phyloP scores from a whole-genome alignment of 2,797 vertebrate species.

The Bovichtus diacanthus region DNA sequence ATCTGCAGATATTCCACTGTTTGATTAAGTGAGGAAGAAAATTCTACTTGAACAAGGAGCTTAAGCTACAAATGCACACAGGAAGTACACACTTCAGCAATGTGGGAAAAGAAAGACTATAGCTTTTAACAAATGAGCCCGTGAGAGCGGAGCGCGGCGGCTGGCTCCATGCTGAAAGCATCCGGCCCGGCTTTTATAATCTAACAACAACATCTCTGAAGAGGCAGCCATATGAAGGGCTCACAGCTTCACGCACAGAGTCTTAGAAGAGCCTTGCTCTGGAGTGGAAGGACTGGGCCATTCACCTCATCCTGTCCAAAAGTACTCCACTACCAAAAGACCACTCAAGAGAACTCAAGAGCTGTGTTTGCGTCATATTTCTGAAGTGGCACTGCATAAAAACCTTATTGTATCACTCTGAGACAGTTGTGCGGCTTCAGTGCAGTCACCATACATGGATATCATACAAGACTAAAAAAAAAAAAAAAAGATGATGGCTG shows the following conservation, averaged over 20 bases:
- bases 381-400: conserved; percentile 71
- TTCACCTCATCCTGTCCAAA: conserved; percentile 79
- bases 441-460: conserved; percentile 17
- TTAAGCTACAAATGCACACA: conserved; percentile 79
- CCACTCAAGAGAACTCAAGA: conserved; percentile 77
- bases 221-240: conserved; percentile 78
- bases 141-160: conserved; percentile 79
- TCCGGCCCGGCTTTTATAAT: conserved; percentile 84
- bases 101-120: conserved; percentile 78
- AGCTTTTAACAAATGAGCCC: conserved; percentile 79
- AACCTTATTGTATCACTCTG: conserved; percentile 57
- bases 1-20: conserved; percentile 80
- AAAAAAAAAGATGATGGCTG: conserved; percentile 1
- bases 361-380: conserved; percentile 79
- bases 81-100: conserved; percentile 85
- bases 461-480: neutral
- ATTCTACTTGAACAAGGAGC: conserved; percentile 74
- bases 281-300: conserved; percentile 75
- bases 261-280: conserved; percentile 68
- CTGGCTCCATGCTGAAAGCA: conserved; percentile 85
- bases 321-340: conserved; percentile 81
- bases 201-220: conserved; percentile 86
- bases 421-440: conserved; percentile 33
- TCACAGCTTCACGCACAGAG: conserved; percentile 75
- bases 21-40: conserved; percentile 84